Base-by-base conservation (phyloP, 2,113 vertebrate species). In the Spea bombifrons region DNA sequence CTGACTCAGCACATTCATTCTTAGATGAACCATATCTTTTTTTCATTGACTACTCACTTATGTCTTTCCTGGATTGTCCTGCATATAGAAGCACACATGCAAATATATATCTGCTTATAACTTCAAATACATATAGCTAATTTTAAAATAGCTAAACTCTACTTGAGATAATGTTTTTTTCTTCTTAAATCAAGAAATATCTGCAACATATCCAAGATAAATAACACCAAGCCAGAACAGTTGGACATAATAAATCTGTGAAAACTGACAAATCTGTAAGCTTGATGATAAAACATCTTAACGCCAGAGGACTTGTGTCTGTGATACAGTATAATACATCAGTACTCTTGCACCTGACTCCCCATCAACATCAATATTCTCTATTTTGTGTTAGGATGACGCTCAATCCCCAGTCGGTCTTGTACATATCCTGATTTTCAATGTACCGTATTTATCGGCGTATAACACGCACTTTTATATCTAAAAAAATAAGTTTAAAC, bases 1-100 rank as follows among this genome's bases (percentile, higher is more conserved):
- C 63, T 79, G 44, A 79, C 63, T 73, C 61, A 59, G 61, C 77
- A 79, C 63, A 79, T 57, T 59, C 7, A 63, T 61, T 53, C 57
- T 46, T 68, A 53, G 46, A 49, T 52, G 76, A 71, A 53, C 71
- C 55, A 46, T 64, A 13, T 16, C 52, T 78, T 63, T 12, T 52
- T n/a, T 47, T 50, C 8, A 49, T 70, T 59, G 5, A 10, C 12
- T 46, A 30, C 55, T 43, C 30, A 15, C 30, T 61, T 30, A 61
- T 61, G 59, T 13, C 48, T 63, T n/a, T 73, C 17, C 65, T 15
- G 4, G 3, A 15, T 15, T 12, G 12, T 16, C 6, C 5, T 67
- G 10, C 17, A 46, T n/a, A 55, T 68, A 30, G 16, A 7, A n/a
- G 8, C 6, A 44, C n/a, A 52, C 9, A 15, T 6, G 5, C 12